Evolutionary conservation across 2,888 invertebrate species (phyloP).

Genomic region (Aspidapion aeneum): DNA sequence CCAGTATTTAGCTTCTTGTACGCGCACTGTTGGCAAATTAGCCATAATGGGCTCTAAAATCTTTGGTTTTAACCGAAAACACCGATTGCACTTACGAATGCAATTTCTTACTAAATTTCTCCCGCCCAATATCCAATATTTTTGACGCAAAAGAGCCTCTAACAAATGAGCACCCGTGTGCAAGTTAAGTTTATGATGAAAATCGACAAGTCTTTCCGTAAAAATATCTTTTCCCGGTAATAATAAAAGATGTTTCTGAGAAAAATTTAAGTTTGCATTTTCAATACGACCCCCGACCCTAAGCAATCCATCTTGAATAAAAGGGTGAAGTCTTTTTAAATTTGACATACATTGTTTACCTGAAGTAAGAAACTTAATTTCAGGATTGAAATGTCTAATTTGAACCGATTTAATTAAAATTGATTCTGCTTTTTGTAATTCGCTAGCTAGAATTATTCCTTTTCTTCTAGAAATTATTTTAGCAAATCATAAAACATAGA

Average conservation of each 20-base stretch:
- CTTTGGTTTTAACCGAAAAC: constrained; percentile 5
- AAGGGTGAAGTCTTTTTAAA: not conserved
- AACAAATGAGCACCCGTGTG: not conserved
- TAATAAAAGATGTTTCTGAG: constrained; percentile 1
- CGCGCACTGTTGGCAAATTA: not conserved
- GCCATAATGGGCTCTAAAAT: constrained; percentile 13
- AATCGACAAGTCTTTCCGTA: too few relatives aligned
- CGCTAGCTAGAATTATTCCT: not conserved
- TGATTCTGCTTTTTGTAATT: constrained; percentile 4
- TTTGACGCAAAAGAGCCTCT: constrained; percentile 1
- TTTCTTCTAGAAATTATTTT: not conserved
- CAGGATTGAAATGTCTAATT: not conserved
- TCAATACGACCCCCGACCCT: constrained; percentile 1
- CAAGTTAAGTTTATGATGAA: not conserved
- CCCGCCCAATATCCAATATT: too few relatives aligned
- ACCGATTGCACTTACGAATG: constrained; percentile 1
- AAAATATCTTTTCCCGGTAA: not conserved
- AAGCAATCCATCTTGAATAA: not conserved
- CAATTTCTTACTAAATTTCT: not conserved
- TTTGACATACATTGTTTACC: not conserved
- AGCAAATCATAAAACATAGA: not conserved
- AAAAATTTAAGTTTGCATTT: not conserved
- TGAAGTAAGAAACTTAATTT: not conserved
- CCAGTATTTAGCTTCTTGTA: constrained; percentile 4
- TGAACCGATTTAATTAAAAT: not conserved